A percentile compares a stretch with the other conserved stretches of the same genome.
phyloP scores from a whole-genome alignment of 2,888 invertebrate genomes.

The Flabesymbios commensalis region DNA sequence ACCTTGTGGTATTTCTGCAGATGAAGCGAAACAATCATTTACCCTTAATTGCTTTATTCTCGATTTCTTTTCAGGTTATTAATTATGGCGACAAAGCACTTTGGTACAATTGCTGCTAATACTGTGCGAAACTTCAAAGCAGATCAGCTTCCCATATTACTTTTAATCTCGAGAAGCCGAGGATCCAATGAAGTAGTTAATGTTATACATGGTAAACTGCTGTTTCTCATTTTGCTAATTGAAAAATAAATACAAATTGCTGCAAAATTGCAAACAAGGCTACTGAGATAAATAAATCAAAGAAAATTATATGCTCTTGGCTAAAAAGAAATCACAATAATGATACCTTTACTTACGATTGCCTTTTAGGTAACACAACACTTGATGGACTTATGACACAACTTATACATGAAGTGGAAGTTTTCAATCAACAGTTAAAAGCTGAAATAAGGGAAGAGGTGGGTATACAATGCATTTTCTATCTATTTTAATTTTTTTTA shows the following conservation, averaged over 20 bases:
- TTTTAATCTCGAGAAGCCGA: slow-evolving; percentile 85
- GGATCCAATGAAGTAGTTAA: slow-evolving; percentile 88
- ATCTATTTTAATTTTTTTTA: too few species aligned
- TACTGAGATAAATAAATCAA: too few species aligned
- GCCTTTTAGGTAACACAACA: slow-evolving; percentile 85
- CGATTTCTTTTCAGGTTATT: slow-evolving; percentile 37
- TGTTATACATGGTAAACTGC: slow-evolving; percentile 79
- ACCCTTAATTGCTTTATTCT: too few species aligned
- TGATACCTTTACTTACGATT: too few species aligned
- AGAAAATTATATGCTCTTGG: too few species aligned
- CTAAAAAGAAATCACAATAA: too few species aligned
- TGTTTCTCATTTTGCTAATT: not conserved
- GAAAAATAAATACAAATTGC: too few species aligned
- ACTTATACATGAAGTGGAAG: slow-evolving; percentile 84
- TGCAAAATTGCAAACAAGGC: too few species aligned
- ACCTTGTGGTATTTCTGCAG: too few species aligned
- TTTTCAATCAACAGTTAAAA: slow-evolving; percentile 77
- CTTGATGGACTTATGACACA: slow-evolving; percentile 86
- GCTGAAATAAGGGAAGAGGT: slow-evolving; percentile 79
- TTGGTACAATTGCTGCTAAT: slow-evolving; percentile 82
- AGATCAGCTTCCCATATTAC: slow-evolving; percentile 84
- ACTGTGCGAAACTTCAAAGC: slow-evolving; percentile 83
- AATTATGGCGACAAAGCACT: slow-evolving; percentile 58
- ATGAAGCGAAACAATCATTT: too few species aligned
- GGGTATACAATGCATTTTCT: too few species aligned